A percentile compares a stretch with the other conserved stretches of the same genome.
These are phyloP conservation scores for Hyla sarda DNA, from an alignment of 2,113 vertebrate genomes.

Conservation along the genomic window DNA sequence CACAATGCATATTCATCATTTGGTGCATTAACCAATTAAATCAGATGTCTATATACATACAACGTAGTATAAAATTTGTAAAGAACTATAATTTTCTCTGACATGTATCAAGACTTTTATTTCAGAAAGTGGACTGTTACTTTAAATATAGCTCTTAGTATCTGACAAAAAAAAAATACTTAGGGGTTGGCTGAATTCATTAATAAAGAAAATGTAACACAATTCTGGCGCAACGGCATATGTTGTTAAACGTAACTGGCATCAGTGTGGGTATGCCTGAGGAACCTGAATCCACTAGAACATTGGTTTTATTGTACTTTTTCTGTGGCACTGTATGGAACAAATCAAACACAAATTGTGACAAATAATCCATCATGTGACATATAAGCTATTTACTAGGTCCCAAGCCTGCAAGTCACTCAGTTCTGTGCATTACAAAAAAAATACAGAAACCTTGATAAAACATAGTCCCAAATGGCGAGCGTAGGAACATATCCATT, in stretches of 20 bases:
- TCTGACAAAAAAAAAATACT: constrained; percentile 44
- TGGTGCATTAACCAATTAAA: constrained; percentile 15
- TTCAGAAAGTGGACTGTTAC: constrained; percentile 22
- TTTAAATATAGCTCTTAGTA: constrained; percentile 5
- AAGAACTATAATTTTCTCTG: constrained; percentile 7
- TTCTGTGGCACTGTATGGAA: constrained; percentile 72
- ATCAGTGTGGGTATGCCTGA: constrained; percentile 42
- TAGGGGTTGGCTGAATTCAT: constrained; percentile 26
- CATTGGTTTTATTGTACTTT: constrained; percentile 71
- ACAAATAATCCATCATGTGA: constrained; percentile 67
- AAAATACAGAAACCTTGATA: constrained; percentile 64
- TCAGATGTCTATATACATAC: constrained; percentile 23
- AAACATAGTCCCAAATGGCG: constrained; percentile 62
- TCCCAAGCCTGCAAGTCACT: constrained; percentile 57
- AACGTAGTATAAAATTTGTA: constrained; percentile 37
- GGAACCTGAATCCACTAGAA: constrained; percentile 54
- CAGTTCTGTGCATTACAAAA: constrained; percentile 55
- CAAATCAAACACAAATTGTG: constrained; percentile 70
- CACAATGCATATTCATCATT: constrained; percentile 19
- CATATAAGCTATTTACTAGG: constrained; percentile 65
- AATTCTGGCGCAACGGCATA: constrained; percentile 20
- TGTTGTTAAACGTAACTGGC: constrained; percentile 22
- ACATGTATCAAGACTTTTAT: constrained; percentile 19
- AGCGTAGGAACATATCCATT: constrained; percentile 55
- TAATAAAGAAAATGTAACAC: constrained; percentile 46